Evolutionary conservation across 2,888 invertebrate species (phyloP).

Genomic region (Aleiodes testaceus): DNA sequence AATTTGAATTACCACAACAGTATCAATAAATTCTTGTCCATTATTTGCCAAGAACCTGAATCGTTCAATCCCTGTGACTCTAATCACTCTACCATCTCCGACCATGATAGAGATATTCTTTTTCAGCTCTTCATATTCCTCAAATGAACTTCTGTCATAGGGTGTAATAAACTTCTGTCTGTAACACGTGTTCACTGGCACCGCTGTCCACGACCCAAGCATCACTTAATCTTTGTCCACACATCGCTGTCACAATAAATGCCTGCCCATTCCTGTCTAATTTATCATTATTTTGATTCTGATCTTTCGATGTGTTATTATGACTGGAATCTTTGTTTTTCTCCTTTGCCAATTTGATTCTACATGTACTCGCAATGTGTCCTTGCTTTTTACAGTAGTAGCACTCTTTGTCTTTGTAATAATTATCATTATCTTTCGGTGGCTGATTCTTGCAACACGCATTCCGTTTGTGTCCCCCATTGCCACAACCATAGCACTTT

Average conservation of each 20-base stretch:
- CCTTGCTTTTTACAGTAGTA: conserved; percentile 1
- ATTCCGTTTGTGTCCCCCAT: not conserved
- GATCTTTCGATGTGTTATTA: not conserved
- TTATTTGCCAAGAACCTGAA: not conserved
- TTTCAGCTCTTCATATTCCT: conserved; percentile 1
- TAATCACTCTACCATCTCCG: not conserved
- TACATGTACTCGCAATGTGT: not conserved
- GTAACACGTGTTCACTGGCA: conserved; percentile 18
- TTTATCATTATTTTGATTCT: not conserved
- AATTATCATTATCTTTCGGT: not conserved
- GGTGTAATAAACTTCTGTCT: no score
- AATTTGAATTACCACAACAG: no score
- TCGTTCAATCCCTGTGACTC: not conserved
- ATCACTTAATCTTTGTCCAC: not conserved
- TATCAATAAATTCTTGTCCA: not conserved
- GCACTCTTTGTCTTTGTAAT: conserved; percentile 6
- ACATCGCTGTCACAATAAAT: not conserved
- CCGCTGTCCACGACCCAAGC: not conserved
- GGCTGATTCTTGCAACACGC: not conserved
- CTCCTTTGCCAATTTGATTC: not conserved
- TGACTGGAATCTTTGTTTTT: not conserved
- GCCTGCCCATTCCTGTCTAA: not conserved
- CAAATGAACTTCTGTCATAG: not conserved
- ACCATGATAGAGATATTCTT: not conserved
- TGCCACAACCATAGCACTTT: conserved; percentile 22